Conservation (phyloP, 1,140 invertebrate genomes). For the Palaemon carinicauda region DNA sequence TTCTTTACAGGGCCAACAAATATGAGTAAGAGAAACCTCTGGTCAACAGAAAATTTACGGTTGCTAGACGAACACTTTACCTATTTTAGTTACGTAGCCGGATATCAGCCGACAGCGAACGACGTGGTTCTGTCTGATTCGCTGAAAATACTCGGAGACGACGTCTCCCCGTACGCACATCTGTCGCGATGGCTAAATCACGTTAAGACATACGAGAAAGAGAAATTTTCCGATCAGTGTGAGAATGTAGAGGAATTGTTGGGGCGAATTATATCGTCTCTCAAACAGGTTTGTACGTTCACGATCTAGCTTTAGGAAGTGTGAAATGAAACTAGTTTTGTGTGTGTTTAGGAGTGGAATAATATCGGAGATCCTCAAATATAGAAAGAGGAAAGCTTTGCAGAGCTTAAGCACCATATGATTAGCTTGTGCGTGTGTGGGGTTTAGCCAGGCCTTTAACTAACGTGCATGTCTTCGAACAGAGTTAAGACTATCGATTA, state of each 20-base stretch:
- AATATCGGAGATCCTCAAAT: no score
- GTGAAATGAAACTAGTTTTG: background rate
- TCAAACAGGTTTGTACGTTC: background rate
- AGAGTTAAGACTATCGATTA: no score
- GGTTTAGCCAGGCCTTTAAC: no score
- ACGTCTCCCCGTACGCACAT: background rate
- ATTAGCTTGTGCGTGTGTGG: no score
- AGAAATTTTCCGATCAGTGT: background rate
- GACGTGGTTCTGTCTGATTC: background rate
- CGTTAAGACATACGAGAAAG: background rate
- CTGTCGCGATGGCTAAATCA: conserved; percentile 15
- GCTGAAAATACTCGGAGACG: background rate
- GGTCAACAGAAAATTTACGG: background rate
- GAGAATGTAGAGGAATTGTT: background rate
- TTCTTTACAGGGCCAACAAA: background rate
- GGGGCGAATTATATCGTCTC: background rate
- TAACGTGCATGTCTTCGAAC: no score
- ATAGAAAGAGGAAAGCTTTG: background rate
- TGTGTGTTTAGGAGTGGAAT: no score
- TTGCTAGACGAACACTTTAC: background rate
- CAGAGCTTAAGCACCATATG: background rate
- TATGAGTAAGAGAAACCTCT: background rate
- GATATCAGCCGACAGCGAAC: conserved; percentile 1
- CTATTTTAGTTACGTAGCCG: conserved; percentile 4
- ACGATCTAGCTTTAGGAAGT: no score